Evolutionary conservation across 2,888 invertebrate genomes (phyloP), one percentile per base, ranked within the genome.

Genomic region (Melanophora roralis): DNA sequence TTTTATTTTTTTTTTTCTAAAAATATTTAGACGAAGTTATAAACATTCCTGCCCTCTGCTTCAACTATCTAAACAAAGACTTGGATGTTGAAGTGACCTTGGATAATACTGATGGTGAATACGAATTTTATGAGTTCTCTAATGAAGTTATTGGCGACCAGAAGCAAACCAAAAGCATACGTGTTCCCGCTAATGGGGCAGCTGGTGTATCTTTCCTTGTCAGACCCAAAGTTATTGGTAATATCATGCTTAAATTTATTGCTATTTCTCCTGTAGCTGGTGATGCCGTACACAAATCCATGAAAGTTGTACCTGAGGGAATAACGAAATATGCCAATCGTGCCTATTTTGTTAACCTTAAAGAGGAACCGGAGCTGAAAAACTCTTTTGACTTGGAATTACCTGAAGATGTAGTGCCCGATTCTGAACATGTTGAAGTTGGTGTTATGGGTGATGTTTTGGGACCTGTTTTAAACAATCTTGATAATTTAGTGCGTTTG

Each of bases 101-200:
- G 84, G 95, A 96, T 84, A 95, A 95, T 89, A 92, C 93, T 40
- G 94, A 94, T 62, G 94, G 94, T 82, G 93, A 94, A 64, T 88
- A 97, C 27, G 99, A 99, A 91, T 94, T 95, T 36, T 92, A 98
- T 57, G 95, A 97, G 0, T 92, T 97, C 62, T 95, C 97, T 47
- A 94, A 96, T 38, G 94, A 96, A 12, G 93, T 98, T 5, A 96
- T 95, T 88, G 98, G 97, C 88, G 96, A 97, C 85, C 92, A 95
- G 88, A 93, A 94, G 43, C 93, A 93, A 64, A 94, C 95, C 14
- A 93, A 94, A 84, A 92, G 91, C 38, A 88, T 96, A 11, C 90
- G 91, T 1, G 92, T 96, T 0, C 92, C 93, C 16, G 93, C 95
- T 12, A 94, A 95, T 71, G 91, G 92, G 0, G 94, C 94, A 21